These are phyloP conservation scores for Oncorhynchus nerka DNA, from an alignment of 2,113 vertebrate species.

Conservation along the genomic window DNA sequence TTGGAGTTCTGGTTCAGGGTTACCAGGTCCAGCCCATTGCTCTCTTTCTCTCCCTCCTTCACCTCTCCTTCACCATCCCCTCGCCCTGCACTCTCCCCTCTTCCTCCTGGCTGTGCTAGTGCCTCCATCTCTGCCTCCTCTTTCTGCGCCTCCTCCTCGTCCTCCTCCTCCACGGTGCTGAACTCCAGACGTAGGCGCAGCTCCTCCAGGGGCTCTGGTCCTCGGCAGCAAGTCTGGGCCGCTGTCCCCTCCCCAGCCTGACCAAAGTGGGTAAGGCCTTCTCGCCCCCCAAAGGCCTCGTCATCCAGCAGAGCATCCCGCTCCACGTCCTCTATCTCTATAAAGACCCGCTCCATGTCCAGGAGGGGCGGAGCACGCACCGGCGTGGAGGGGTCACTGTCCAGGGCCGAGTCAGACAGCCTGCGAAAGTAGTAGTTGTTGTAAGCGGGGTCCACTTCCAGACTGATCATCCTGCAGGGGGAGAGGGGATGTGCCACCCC, in stretches of 20 bases:
- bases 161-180: constrained; percentile 69
- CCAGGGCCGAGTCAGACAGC: constrained; percentile 84
- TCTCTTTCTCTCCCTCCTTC: constrained; percentile 62
- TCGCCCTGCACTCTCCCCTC: constrained; percentile 43
- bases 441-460: constrained; percentile 74
- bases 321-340: constrained; percentile 84
- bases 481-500: constrained; percentile 54
- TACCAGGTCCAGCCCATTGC: constrained; percentile 68
- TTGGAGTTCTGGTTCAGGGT: constrained; percentile 81
- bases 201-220: constrained; percentile 68
- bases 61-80: constrained; percentile 12
- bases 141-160: constrained; percentile 68
- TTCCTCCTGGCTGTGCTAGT: constrained; percentile 65
- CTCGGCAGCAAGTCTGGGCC: constrained; percentile 62
- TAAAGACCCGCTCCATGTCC: constrained; percentile 69
- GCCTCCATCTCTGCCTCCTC: constrained; percentile 75
- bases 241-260: constrained; percentile 59
- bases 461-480: constrained; percentile 53
- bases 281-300: constrained; percentile 58
- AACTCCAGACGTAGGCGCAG: constrained; percentile 71
- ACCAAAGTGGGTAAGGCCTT: constrained; percentile 53
- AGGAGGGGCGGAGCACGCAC: constrained; percentile 63
- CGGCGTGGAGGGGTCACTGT: constrained; percentile 75
- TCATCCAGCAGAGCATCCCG: constrained; percentile 75
- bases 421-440: constrained; percentile 85